These are phyloP conservation scores for Zoanthus gigantus DNA, from an alignment of 92 coral and sea anemone genomes.

Conservation along the genomic window DNA sequence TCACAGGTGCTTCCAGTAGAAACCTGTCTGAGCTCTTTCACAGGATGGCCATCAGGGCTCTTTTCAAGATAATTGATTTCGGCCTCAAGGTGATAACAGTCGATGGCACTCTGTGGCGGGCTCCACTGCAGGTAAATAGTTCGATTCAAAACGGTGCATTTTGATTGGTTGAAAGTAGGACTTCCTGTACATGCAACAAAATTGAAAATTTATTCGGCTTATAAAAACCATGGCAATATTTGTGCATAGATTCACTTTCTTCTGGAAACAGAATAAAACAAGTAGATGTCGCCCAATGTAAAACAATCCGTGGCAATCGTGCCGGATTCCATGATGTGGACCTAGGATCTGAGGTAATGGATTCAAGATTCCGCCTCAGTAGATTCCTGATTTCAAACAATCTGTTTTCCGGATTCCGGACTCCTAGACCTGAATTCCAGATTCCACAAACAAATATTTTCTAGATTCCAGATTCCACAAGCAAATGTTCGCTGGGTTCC, in stretches of 20 bases:
- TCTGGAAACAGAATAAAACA: neutral
- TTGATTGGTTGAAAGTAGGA: conserved; percentile 72
- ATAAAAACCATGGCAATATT: neutral
- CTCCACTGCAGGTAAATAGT: conserved; percentile 72
- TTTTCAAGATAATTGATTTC: conserved; percentile 64
- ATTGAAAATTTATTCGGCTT: neutral
- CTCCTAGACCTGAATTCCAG: no score
- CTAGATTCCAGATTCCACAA: no score
- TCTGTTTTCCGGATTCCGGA: no score
- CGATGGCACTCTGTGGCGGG: conserved; percentile 86
- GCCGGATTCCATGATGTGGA: no score
- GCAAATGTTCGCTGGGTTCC: no score
- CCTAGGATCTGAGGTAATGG: no score
- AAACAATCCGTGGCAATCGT: no score
- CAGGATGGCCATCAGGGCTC: conserved; percentile 63
- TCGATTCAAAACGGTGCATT: conserved; percentile 79
- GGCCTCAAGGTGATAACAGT: conserved; percentile 73
- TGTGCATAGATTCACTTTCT: neutral
- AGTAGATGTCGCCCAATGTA: neutral
- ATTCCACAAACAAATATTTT: no score
- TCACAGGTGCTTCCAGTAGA: conserved; percentile 72
- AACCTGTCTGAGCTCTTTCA: conserved; percentile 61
- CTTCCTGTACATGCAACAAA: conserved; percentile 46
- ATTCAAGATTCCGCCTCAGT: no score
- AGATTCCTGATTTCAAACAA: no score